phyloP scores from a whole-genome alignment of 2,888 invertebrate genomes.

The Melipona bicolor region DNA sequence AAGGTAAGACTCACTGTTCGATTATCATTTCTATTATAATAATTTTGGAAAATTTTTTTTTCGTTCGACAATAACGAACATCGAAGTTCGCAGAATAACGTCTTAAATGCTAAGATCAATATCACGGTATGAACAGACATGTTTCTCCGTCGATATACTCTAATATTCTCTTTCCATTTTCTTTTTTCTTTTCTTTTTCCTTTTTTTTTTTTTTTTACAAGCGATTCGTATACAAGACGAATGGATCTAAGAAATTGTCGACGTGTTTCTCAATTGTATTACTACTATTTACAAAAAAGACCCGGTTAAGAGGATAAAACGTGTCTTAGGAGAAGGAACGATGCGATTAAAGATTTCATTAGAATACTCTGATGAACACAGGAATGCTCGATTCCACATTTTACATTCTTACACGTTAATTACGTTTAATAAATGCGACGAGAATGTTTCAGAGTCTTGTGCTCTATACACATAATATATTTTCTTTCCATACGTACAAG shows the following conservation, averaged over 20 bases:
- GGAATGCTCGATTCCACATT: conserved; percentile 46
- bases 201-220: conserved; percentile 48
- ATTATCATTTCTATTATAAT: conserved; percentile 45
- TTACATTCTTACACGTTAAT: conserved; percentile 24
- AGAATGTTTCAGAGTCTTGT: conserved; percentile 13
- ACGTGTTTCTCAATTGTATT: conserved; percentile 33
- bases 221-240: conserved; percentile 64
- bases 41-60: conserved; percentile 24
- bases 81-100: conserved; percentile 43
- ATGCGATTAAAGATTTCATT: conserved; percentile 36
- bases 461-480: not conserved
- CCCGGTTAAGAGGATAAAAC: conserved; percentile 25
- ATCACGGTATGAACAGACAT: conserved; percentile 46
- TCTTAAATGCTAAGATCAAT: conserved; percentile 50
- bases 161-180: conserved; percentile 13
- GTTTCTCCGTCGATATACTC: conserved; percentile 35
- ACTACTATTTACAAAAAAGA: conserved; percentile 59
- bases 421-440: conserved; percentile 13
- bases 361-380: conserved; percentile 56
- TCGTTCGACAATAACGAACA: conserved; percentile 19
- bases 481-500: not conserved
- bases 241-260: conserved; percentile 42
- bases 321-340: conserved; percentile 51
- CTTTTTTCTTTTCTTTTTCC: conserved; percentile 16
- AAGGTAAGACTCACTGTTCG: conserved; percentile 41